Evolutionary conservation across 2,113 vertebrate species (phyloP), one percentile per base, ranked within the genome.

Genomic region (Vidua macroura): DNA sequence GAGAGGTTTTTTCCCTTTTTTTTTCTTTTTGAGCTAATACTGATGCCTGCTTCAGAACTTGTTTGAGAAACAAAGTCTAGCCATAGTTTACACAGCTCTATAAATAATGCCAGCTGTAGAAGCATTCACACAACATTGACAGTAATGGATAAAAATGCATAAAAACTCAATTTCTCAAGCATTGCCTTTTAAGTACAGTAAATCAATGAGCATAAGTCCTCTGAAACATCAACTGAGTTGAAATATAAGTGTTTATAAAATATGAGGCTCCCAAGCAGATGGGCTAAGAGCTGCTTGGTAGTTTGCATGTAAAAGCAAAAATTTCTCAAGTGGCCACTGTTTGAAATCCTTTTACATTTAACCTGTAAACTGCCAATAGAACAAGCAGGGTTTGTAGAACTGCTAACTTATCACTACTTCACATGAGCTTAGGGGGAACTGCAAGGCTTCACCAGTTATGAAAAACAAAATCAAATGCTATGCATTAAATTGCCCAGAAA

Each of bases 171-270:
- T 93, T 90, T 64, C 75, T 93, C 68, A 92, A 92, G 95, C 92
- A 94, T 94, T 96, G 76, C 92, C 95, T 96, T 95, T 93, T 96
- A 96, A 95, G 88, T 94, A 94, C 79, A 94, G 67, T 76, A 83
- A 96, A 93, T 83, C 83, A 88, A 86, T 90, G 76, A 92, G 37
- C 16, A 3, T 51, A 86, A 83, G 19, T 94, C 81, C 75, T 88
- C 68, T 67, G 72, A 92, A 93, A 67, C 35, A 88, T 12, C 17
- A 85, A 41, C 23, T 10, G 30, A 51, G 37, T 15, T 90, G 82
- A 88, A 96, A 86, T 73, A 83, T 2, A 12, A 88, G 69, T 95
- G 68, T 90, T 93, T 96, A 81, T 85, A 91, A 90, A 91, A 82
- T 35, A 66, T 20, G 30, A 43, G 56, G 9, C 33, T 93, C 35